A percentile compares a stretch with the other conserved stretches of the same genome.
Conservation (phyloP, 2,888 invertebrate genomes). For the Ashinkailepas kermadecensis region DNA sequence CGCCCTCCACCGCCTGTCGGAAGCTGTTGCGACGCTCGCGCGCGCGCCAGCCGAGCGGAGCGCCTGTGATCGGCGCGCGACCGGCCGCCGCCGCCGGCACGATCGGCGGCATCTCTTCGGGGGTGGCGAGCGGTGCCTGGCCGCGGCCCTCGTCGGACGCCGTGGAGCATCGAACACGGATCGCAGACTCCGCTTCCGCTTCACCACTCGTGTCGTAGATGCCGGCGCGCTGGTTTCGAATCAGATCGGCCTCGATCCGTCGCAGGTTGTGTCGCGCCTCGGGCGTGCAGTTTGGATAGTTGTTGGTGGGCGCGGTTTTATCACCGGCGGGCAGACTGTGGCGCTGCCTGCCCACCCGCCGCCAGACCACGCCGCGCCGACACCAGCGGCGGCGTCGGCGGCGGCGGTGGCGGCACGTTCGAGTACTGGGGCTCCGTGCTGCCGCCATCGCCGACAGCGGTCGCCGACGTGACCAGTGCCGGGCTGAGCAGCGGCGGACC, state of each 20-base stretch:
- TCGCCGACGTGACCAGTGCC: not conserved
- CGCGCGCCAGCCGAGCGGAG: not conserved
- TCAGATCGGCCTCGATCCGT: constrained; percentile 1
- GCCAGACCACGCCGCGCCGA: not conserved
- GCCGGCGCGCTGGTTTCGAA: constrained; percentile 7
- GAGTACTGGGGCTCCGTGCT: not conserved
- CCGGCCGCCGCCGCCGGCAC: not conserved
- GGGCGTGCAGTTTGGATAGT: constrained; percentile 20
- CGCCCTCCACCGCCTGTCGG: constrained; percentile 27
- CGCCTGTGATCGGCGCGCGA: not conserved
- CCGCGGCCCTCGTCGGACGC: not conserved
- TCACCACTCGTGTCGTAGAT: constrained; percentile 20
- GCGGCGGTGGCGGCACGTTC: not conserved
- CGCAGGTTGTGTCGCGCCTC: not conserved
- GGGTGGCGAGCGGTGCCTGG: not conserved
- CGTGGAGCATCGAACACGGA: no score
- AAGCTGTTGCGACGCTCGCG: constrained; percentile 27
- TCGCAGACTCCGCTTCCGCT: not conserved
- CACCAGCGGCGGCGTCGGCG: not conserved
- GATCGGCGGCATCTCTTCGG: not conserved
- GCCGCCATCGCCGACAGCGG: not conserved
- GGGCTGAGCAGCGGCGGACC: constrained; percentile 6
- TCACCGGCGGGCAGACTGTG: not conserved
- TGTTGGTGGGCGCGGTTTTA: not conserved
- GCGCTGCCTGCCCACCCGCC: not conserved